Percentiles rank a stretch among this genome's conserved stretches.
Evolutionary conservation across 2,113 vertebrate genomes (phyloP).

Genomic region (Dromas ardeola): DNA sequence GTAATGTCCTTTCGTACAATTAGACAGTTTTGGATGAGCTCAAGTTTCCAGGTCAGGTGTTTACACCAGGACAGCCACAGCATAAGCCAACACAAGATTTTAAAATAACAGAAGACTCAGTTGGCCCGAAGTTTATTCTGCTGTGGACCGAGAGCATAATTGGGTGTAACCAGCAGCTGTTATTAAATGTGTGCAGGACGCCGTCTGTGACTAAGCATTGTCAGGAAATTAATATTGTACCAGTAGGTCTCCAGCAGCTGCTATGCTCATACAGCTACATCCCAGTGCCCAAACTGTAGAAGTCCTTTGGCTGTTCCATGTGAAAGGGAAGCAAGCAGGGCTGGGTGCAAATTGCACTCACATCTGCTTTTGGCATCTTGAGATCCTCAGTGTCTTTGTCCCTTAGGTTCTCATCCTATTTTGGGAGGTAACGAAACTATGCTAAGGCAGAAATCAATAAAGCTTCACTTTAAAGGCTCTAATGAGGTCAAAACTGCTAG

Average conservation of each 20-base stretch:
- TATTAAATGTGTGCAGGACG: not conserved
- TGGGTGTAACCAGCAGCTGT: not conserved
- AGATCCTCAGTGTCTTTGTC: not conserved
- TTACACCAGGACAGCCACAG: not conserved
- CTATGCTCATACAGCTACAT: not conserved
- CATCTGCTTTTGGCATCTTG: not conserved
- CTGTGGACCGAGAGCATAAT: not conserved
- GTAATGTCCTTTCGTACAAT: not conserved
- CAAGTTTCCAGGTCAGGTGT: not conserved
- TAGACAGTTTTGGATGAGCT: not conserved
- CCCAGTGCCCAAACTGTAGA: not conserved
- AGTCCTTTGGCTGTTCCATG: not conserved
- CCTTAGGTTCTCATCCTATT: not conserved
- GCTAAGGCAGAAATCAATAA: not conserved
- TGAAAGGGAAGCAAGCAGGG: not conserved
- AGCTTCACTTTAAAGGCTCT: not conserved
- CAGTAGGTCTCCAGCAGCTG: not conserved
- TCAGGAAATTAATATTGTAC: not conserved
- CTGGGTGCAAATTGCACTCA: not conserved
- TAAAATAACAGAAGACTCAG: not conserved
- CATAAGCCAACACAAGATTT: not conserved
- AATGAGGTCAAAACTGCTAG: not conserved
- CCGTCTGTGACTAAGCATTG: not conserved
- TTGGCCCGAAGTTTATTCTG: not conserved
- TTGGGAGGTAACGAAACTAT: not conserved